Evolutionary conservation across 2,888 invertebrate genomes (phyloP), one percentile per base, ranked within the genome.

Genomic region (Pollenia labialis): DNA sequence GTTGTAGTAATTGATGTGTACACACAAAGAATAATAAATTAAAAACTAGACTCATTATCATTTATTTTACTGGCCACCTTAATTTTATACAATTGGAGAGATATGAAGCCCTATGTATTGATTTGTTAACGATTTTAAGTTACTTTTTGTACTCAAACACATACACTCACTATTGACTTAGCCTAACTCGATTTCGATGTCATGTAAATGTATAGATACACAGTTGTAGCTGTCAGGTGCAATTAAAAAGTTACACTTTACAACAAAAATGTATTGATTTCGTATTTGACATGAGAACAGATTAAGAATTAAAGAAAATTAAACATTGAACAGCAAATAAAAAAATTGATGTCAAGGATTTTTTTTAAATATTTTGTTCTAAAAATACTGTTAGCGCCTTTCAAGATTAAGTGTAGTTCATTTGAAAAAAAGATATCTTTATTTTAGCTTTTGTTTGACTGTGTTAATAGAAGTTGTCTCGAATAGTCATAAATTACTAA

Each of bases 301-400:
- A 60, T 23, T 56, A 69, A 60, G 50, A 69, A 23, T 60, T 16
- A 42, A 1, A 58, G 2, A 44, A 42, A 44, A 62, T 9, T 16
- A 42, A n/a, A 40, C 56, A 18, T 77, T 40, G n/a, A 48, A 14
- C 16, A 44, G 46, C 54, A 0, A 16, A 12, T 11, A 77, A 16
- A 77, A 16, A 40, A n/a, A 80, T 52, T 72, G 58, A 12, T 54
- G 81, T 58, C 81, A 66, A 81, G 81, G 48, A 66, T 74, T 40
- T 66, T 56, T 32, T 14, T 40, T 16, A 54, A 48, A 10, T 44
- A 11, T 64, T 16, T 40, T 11, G 8, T 62, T 42, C 16, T 9
- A 40, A 16, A 18, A 42, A 16, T 23, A 56, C 32, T 6, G 32
- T 32, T 32, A 6, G 32, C 0, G 32, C 32, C 32, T 32, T 32